Conservation (phyloP, 2,113 vertebrate genomes). For the Salminus brasiliensis region DNA sequence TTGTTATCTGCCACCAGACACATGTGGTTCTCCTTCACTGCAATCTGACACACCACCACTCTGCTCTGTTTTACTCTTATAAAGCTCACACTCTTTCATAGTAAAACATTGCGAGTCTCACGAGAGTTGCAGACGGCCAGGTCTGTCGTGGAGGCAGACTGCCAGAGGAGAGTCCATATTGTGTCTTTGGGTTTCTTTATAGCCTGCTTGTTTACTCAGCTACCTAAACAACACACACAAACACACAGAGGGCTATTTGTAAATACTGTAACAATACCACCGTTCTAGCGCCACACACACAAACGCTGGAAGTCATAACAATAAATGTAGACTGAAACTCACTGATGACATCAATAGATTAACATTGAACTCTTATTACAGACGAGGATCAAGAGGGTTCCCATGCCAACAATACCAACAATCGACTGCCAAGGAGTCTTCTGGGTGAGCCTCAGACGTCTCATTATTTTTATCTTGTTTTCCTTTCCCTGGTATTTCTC, state of each 20-base stretch:
- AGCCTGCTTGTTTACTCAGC: background rate
- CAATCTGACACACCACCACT: background rate
- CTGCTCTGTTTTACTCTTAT: background rate
- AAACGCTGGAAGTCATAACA: background rate
- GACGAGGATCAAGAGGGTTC: constrained; percentile 46
- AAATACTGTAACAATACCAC: background rate
- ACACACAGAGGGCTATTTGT: background rate
- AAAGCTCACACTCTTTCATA: background rate
- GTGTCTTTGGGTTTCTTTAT: background rate
- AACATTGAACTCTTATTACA: constrained; percentile 27
- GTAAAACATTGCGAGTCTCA: background rate
- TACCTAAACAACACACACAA: constrained; percentile 2
- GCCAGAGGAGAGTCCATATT: background rate
- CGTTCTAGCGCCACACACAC: background rate
- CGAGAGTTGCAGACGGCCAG: background rate
- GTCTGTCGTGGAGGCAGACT: background rate
- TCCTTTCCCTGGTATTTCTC: constrained; percentile 29
- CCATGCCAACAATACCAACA: constrained; percentile 56
- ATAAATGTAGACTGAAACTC: background rate
- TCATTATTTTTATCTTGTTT: constrained; percentile 10
- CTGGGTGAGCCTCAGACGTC: constrained; percentile 42
- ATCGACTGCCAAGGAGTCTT: constrained; percentile 59
- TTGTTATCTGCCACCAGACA: background rate
- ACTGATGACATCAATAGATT: background rate
- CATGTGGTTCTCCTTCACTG: background rate